phyloP scores from a whole-genome alignment of 35 echinoderm and acorn worm genomes.

The Diadema setosum region DNA sequence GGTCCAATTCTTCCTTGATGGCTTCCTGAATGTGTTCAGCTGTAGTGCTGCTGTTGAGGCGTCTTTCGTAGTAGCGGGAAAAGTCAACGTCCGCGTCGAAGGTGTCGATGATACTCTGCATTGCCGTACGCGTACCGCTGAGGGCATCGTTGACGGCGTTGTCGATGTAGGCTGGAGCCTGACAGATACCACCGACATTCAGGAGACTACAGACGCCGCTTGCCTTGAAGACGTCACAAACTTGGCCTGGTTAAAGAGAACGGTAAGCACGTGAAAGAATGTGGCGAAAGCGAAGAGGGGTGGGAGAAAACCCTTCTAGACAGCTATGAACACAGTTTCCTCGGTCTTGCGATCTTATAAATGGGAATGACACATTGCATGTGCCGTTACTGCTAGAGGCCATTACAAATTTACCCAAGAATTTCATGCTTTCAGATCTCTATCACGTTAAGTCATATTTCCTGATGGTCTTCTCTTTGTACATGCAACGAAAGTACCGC shows the following conservation, averaged over 20 bases:
- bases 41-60: constrained; percentile 32
- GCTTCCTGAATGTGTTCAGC: constrained; percentile 39
- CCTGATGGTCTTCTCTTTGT: no score
- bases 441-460: no score
- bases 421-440: no score
- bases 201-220: constrained; percentile 39
- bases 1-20: constrained; percentile 47
- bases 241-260: constrained; percentile 10
- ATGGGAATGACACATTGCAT: no score
- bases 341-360: no score
- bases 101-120: neutral
- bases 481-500: no score
- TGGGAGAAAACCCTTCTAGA: no score
- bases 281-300: no score
- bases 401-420: no score
- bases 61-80: constrained; percentile 21
- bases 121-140: neutral
- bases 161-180: constrained; percentile 28
- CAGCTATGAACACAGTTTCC: no score
- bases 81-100: constrained; percentile 68
- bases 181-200: constrained; percentile 37
- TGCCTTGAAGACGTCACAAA: constrained; percentile 59
- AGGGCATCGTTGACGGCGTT: constrained; percentile 12
- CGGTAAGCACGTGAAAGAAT: no score
- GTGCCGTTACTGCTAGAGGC: no score